These are phyloP conservation scores for Lithophane socia DNA, from an alignment of 2,888 invertebrate species.

Conservation along the genomic window DNA sequence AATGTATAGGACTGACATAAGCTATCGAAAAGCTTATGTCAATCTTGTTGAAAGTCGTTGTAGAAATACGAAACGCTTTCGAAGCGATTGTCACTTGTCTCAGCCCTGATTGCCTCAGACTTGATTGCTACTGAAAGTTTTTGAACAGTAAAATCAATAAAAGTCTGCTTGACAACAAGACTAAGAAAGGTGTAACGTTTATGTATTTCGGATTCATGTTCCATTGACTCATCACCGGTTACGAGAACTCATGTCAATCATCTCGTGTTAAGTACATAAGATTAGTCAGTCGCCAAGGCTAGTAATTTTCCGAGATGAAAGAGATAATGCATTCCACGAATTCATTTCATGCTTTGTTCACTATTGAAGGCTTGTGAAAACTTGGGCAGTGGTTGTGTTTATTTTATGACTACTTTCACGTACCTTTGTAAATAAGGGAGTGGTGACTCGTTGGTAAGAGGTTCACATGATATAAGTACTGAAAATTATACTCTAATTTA, in stretches of 20 bases:
- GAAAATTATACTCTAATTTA: not conserved
- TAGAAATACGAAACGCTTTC: no score
- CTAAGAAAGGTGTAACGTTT: no score
- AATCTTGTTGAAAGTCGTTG: no score
- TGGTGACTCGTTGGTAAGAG: not conserved
- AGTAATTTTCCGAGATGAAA: slow-evolving; percentile 30
- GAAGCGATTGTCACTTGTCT: no score
- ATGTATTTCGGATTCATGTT: not conserved
- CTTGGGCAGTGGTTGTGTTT: slow-evolving; percentile 2
- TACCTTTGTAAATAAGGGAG: slow-evolving; percentile 8
- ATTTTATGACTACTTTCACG: not conserved
- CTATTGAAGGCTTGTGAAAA: slow-evolving; percentile 5
- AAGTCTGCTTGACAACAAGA: not conserved
- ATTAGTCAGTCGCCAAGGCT: slow-evolving; percentile 7
- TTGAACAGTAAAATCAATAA: no score
- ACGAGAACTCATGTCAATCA: not conserved
- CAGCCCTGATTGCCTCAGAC: no score
- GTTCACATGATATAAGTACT: slow-evolving; percentile 25
- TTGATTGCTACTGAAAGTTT: not conserved
- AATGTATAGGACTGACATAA: no score
- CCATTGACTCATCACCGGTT: slow-evolving; percentile 11
- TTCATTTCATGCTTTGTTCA: slow-evolving; percentile 1
- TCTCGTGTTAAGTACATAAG: slow-evolving; percentile 20
- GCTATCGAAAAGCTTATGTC: no score
- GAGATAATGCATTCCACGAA: slow-evolving; percentile 36